Evolutionary conservation across 2,888 invertebrate genomes (phyloP).

Genomic region (Mechanitis mazaeus): DNA sequence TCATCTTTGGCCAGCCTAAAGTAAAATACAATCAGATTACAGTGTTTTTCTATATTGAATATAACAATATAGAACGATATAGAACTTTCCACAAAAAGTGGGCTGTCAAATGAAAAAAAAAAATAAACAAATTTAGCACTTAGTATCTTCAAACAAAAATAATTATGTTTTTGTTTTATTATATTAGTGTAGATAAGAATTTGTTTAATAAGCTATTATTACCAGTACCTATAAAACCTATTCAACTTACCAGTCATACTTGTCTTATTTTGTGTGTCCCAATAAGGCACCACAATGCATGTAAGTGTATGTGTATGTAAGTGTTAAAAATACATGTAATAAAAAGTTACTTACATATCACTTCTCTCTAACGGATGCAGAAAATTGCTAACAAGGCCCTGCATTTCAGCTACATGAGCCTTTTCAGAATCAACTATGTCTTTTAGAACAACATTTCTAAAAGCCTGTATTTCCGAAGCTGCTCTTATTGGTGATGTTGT

Average conservation of each 20-base stretch:
- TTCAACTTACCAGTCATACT: too few relatives aligned
- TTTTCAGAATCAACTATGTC: constrained; percentile 95
- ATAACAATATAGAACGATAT: too few relatives aligned
- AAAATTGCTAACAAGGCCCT: constrained; percentile 89
- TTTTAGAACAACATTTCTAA: constrained; percentile 89
- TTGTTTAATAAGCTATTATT: neutral
- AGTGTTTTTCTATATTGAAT: neutral
- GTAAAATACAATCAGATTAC: constrained; percentile 27
- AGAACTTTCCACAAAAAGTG: too few relatives aligned
- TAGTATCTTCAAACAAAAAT: too few relatives aligned
- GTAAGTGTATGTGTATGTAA: neutral
- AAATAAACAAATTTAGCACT: neutral
- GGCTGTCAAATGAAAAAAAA: too few relatives aligned
- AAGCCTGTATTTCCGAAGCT: constrained; percentile 84
- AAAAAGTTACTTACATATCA: constrained; percentile 83
- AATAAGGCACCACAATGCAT: neutral
- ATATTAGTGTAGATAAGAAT: neutral
- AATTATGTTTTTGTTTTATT: too few relatives aligned
- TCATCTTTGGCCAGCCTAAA: constrained; percentile 89
- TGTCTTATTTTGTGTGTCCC: too few relatives aligned
- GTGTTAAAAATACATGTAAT: neutral
- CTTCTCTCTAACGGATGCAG: constrained; percentile 90
- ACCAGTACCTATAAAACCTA: too few relatives aligned
- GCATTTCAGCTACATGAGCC: constrained; percentile 92
- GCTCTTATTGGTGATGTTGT: constrained; percentile 80